Evolutionary conservation across 35 echinoderm and acorn worm genomes (phyloP).

Genomic region (Hemicentrotus pulcherrimus): DNA sequence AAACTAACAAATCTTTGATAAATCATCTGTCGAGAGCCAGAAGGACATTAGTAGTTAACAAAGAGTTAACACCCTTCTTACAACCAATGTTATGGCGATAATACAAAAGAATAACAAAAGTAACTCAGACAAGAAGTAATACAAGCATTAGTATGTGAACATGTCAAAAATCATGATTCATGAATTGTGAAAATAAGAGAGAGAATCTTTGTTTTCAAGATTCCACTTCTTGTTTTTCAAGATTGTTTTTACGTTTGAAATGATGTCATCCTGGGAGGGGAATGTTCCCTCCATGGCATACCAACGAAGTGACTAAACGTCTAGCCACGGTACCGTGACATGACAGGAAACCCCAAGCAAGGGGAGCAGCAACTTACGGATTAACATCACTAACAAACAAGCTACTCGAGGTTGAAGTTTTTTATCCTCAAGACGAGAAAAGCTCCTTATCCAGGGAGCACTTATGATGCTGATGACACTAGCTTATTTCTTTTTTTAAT

Average conservation of each 20-base stretch:
- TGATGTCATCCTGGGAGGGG: neutral
- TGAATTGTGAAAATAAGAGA: neutral
- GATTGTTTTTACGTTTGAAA: neutral
- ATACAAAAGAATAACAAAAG: neutral
- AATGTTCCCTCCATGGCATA: neutral
- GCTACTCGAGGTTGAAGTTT: neutral
- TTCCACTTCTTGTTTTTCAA: neutral
- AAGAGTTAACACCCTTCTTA: too few relatives aligned
- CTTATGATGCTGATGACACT: neutral
- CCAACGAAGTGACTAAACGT: neutral
- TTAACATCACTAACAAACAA: slow-evolving; percentile 4
- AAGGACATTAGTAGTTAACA: too few relatives aligned
- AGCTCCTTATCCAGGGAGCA: neutral
- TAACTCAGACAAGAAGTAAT: neutral
- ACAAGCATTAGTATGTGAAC: neutral
- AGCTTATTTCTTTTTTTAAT: too few relatives aligned
- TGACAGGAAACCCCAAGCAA: neutral
- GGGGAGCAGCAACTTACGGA: neutral
- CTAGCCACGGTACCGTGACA: neutral
- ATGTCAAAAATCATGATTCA: neutral
- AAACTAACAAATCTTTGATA: too few relatives aligned
- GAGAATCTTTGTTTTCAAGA: neutral
- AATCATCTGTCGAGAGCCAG: too few relatives aligned
- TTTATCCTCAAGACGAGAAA: neutral
- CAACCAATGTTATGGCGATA: neutral